These are phyloP conservation scores for Puntigrus tetrazona DNA, from an alignment of 2,113 vertebrate species.

Conservation along the genomic window DNA sequence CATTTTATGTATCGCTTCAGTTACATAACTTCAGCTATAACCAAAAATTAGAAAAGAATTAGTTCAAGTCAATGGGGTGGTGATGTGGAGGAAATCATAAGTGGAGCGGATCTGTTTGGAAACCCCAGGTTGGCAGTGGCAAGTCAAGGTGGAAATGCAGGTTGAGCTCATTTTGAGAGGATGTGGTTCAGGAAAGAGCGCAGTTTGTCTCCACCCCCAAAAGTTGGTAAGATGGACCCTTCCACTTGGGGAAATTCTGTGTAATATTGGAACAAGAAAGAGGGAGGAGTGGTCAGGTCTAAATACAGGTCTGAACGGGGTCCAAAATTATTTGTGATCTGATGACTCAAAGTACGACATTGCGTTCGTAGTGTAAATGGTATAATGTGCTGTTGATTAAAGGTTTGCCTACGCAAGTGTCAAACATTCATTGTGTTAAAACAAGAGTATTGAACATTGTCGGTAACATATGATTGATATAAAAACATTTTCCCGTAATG, in stretches of 20 bases:
- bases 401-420: not conserved
- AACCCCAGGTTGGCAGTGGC: slow-evolving; percentile 1
- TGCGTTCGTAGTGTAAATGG: not conserved
- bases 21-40: not conserved
- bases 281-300: not conserved
- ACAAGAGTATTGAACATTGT: not conserved
- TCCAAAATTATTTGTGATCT: not conserved
- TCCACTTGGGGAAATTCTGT: slow-evolving; percentile 31
- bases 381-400: not conserved
- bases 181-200: slow-evolving; percentile 43
- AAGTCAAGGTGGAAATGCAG: slow-evolving; percentile 34
- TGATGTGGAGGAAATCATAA: slow-evolving; percentile 21
- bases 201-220: slow-evolving; percentile 4
- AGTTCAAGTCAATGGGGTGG: not conserved
- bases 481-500: not conserved
- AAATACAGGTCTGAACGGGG: not conserved
- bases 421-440: not conserved
- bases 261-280: slow-evolving; percentile 27
- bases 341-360: not conserved
- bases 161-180: slow-evolving; percentile 27
- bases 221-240: slow-evolving; percentile 1
- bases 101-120: slow-evolving; percentile 13
- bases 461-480: not conserved
- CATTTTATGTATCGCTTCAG: not conserved
- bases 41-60: not conserved